Evolutionary conservation across 1,140 invertebrate species (phyloP), one percentile per base, ranked within the genome.

Genomic region (Lithobius niger): DNA sequence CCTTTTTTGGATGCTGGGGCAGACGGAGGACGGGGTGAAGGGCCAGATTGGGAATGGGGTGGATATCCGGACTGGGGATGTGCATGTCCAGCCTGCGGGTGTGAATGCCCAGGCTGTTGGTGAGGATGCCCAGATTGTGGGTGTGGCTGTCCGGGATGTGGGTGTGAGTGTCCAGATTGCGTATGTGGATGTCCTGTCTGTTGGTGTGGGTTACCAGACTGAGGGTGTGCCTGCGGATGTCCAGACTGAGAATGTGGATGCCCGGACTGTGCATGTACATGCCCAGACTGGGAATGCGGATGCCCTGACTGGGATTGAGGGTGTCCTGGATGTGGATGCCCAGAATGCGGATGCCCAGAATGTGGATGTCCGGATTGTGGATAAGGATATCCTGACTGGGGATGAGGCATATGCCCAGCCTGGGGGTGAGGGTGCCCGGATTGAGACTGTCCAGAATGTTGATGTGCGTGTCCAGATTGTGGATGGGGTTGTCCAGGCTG

Each of bases 11-110:
- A 25, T 21, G 59, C 27, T n/a, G 48, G 22, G 15, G 45, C 27
- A 36, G 31, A 45, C 18, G 40, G 26, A 15, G 48, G 22, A 31
- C 53, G 50, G 24, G 44, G 19, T 47, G 43, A 40, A 25, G 27
- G 26, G 27, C n/a, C n/a, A n/a, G n/a, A 40, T 40, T 62, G 60
- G 42, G 59, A 60, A 3, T 54, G 49, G 18, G 58, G 56, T 19
- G 55, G 48, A 24, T 52, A 48, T 13, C 54, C 42, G 13, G 54
- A 51, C 4, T 50, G 25, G 16, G 58, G 57, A 31, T n/a, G n/a
- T n/a, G n/a, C n/a, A n/a, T n/a, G n/a, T n/a, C n/a, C n/a, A n/a
- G 57, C 47, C 45, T n/a, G n/a, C n/a, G n/a, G n/a, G n/a, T n/a
- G n/a, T n/a, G n/a, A n/a, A n/a, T n/a, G n/a, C n/a, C n/a, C n/a